Conservation (phyloP, 2,888 invertebrate genomes). For the Eulithis prunata region DNA sequence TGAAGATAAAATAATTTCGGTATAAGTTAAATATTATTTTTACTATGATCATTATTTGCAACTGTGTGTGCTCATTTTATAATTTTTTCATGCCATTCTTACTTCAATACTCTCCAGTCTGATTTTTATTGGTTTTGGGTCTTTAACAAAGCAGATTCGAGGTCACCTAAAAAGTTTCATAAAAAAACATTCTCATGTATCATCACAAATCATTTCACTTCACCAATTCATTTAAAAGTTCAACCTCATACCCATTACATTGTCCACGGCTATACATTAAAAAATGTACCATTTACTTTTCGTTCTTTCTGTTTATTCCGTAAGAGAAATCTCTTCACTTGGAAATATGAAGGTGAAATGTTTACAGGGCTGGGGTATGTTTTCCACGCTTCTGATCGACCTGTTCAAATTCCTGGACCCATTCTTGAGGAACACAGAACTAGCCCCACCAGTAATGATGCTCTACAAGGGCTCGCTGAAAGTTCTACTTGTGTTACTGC, state of each 20-base stretch:
- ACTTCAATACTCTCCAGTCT: background rate
- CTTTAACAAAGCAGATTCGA: no score
- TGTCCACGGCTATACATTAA: slow-evolving; percentile 17
- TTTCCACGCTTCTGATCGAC: slow-evolving; percentile 97
- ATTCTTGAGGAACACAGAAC: slow-evolving; percentile 97
- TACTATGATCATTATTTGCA: no score
- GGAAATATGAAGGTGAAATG: slow-evolving; percentile 14
- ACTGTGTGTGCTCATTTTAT: background rate
- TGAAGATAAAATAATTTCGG: background rate
- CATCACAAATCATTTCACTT: slow-evolving; percentile 5
- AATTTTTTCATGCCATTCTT: background rate
- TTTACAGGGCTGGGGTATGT: slow-evolving; percentile 95
- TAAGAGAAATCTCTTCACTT: slow-evolving; percentile 6
- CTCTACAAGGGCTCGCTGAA: slow-evolving; percentile 98
- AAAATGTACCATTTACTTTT: slow-evolving; percentile 20
- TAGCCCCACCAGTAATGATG: slow-evolving; percentile 96
- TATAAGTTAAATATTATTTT: no score
- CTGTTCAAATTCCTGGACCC: slow-evolving; percentile 98
- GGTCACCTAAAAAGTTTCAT: no score
- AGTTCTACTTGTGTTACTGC: slow-evolving; percentile 96
- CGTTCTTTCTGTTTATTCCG: slow-evolving; percentile 8
- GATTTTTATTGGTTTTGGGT: background rate
- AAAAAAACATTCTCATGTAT: no score
- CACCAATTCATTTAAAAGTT: slow-evolving; percentile 10
- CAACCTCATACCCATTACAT: slow-evolving; percentile 19